phyloP scores from a whole-genome alignment of 2,888 invertebrate species.

The Acanthosepion esculentum region DNA sequence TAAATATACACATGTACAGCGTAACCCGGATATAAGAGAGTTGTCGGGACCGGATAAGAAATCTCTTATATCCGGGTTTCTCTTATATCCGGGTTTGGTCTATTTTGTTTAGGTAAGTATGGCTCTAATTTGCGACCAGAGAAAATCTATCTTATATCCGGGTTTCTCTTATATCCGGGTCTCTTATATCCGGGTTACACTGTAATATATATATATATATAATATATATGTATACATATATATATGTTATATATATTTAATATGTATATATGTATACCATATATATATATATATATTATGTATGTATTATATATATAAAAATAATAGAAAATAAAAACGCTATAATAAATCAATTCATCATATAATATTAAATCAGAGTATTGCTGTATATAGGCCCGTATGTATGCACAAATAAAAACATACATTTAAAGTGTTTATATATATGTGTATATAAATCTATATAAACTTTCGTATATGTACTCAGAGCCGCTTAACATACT shows the following conservation, averaged over 20 bases:
- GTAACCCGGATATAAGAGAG: too few species aligned
- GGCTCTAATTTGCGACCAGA: too few species aligned
- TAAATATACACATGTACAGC: not conserved
- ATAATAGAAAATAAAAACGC: not conserved
- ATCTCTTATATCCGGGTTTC: too few species aligned
- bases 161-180: too few species aligned
- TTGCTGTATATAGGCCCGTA: not conserved
- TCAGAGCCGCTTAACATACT: not conserved
- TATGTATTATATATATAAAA: not conserved
- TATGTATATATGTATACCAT: conserved; percentile 4
- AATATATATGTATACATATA: not conserved
- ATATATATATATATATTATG: conserved; percentile 36
- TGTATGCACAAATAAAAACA: not conserved
- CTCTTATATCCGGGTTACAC: too few species aligned
- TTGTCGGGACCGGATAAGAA: too few species aligned
- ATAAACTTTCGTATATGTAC: not conserved
- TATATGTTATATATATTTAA: conserved; percentile 41
- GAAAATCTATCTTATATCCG: too few species aligned
- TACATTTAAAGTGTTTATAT: not conserved
- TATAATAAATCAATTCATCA: not conserved
- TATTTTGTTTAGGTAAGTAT: too few species aligned
- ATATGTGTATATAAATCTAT: not conserved
- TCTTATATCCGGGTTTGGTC: too few species aligned
- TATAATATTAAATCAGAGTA: not conserved
- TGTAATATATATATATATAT: conserved; percentile 41